These are phyloP conservation scores for Leptoteleia sp. DNA, from an alignment of 1,140 invertebrate species.

Conservation along the genomic window DNA sequence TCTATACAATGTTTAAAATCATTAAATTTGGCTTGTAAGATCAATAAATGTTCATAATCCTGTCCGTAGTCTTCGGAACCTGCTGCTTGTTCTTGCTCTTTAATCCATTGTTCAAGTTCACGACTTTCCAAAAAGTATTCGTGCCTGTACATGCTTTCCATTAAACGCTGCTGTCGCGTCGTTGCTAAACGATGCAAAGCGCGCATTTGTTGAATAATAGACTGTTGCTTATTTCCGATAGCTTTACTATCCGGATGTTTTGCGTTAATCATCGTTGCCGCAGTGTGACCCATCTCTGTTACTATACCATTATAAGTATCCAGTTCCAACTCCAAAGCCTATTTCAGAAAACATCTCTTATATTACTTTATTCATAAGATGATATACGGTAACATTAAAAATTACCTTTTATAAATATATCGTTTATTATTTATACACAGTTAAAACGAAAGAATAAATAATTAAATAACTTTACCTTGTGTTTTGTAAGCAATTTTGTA, in stretches of 20 bases:
- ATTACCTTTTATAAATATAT: too few species aligned
- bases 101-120: slow-evolving; percentile 97
- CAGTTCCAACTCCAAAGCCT: slow-evolving; percentile 94
- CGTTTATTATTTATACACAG: too few species aligned
- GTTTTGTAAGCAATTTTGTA: slow-evolving; percentile 94
- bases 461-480: slow-evolving; percentile 90
- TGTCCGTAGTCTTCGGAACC: slow-evolving; percentile 97
- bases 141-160: slow-evolving; percentile 95
- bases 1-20: slow-evolving; percentile 96
- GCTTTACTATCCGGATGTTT: slow-evolving; percentile 90
- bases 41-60: slow-evolving; percentile 96
- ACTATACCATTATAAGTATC: slow-evolving; percentile 96
- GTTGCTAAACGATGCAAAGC: slow-evolving; percentile 90
- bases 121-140: slow-evolving; percentile 95
- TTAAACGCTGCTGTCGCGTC: slow-evolving; percentile 90
- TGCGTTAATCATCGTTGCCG: slow-evolving; percentile 87
- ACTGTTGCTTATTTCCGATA: slow-evolving; percentile 89
- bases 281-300: slow-evolving; percentile 94
- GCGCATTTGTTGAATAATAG: slow-evolving; percentile 89
- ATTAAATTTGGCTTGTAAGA: slow-evolving; percentile 96
- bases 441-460: too few species aligned
- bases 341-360: too few species aligned
- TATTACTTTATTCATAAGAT: too few species aligned
- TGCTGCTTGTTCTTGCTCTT: slow-evolving; percentile 94
- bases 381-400: too few species aligned